These are phyloP conservation scores for Tetragnatha versicolor DNA, from an alignment of 1,140 invertebrate genomes.

Conservation along the genomic window DNA sequence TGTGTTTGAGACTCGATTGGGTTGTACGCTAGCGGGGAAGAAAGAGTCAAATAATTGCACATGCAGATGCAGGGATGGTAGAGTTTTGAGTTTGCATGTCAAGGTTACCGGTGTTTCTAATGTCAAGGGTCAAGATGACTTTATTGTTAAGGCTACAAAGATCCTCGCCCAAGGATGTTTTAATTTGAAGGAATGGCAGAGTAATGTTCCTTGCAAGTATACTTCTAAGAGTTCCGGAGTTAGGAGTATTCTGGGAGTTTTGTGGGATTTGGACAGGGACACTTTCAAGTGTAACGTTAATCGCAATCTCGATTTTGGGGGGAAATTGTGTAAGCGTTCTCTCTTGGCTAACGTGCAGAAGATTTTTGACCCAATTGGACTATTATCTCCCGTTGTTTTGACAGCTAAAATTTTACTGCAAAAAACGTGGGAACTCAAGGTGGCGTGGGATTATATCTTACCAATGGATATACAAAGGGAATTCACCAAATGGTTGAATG, in stretches of 20 bases:
- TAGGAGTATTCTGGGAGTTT: background rate
- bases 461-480: background rate
- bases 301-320: background rate
- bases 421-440: background rate
- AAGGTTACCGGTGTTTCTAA: background rate
- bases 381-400: background rate
- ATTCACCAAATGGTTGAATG: background rate
- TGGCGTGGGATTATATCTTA: background rate
- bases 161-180: too few species aligned
- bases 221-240: background rate
- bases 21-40: too few species aligned
- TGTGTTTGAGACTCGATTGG: too few species aligned
- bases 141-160: background rate
- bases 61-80: too few species aligned
- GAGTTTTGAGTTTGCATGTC: too few species aligned
- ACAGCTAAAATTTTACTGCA: background rate
- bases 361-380: slow-evolving; percentile 11
- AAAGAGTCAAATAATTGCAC: too few species aligned
- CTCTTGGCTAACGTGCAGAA: background rate
- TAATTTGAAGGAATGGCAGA: background rate
- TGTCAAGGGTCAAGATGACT: background rate
- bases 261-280: background rate
- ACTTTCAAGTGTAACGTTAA: background rate
- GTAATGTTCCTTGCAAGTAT: background rate
- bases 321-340: background rate